Evolutionary conservation across 2,113 vertebrate species (phyloP).

Genomic region (Chamaetylas fuelleborni): DNA sequence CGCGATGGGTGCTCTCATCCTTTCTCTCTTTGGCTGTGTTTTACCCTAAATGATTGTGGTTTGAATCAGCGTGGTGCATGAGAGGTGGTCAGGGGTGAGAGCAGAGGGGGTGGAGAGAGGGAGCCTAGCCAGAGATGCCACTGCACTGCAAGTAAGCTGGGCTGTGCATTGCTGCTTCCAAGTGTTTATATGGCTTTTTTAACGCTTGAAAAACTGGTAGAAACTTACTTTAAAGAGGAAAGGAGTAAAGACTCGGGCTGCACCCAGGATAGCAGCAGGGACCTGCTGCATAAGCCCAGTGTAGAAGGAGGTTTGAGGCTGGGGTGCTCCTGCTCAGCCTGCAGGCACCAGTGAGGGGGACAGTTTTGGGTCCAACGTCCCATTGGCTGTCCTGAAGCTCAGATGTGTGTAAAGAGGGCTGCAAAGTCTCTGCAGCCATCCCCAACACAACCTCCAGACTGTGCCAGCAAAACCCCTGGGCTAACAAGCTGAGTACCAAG

Average conservation of each 20-base stretch:
- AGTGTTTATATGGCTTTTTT: neutral
- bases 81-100: neutral
- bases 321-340: neutral
- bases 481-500: fast-evolving
- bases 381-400: neutral
- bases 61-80: fast-evolving
- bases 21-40: neutral
- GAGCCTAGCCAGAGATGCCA: neutral
- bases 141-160: neutral
- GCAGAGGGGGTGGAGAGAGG: fast-evolving
- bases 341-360: neutral
- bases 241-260: neutral
- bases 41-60: neutral
- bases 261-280: neutral
- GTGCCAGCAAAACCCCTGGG: neutral
- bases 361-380: neutral
- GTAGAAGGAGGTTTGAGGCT: neutral
- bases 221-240: neutral
- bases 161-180: neutral
- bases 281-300: fast-evolving
- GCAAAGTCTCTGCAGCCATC: neutral
- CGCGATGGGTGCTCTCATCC: neutral
- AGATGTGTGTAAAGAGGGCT: neutral
- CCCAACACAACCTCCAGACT: neutral
- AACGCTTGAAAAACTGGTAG: neutral